Evolutionary conservation across 2,797 vertebrate genomes (phyloP).

Genomic region (Allobates femoralis): DNA sequence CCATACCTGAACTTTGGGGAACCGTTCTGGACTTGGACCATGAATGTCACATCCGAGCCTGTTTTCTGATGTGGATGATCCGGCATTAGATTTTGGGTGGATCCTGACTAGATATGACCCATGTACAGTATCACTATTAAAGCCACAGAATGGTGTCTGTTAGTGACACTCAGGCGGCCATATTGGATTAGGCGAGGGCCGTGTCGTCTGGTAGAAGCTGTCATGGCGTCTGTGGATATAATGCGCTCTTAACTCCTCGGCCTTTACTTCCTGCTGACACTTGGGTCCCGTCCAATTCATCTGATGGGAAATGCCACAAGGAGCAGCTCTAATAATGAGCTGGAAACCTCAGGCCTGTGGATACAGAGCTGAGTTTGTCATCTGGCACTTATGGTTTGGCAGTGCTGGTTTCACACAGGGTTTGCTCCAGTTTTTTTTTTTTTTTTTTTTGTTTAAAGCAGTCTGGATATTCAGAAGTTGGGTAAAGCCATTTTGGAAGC

Average conservation of each 20-base stretch:
- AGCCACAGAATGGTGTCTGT: neutral
- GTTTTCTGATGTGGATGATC: no score
- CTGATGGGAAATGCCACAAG: neutral
- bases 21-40: no score
- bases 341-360: neutral
- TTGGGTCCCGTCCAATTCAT: neutral
- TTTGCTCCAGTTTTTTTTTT: no score
- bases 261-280: constrained; percentile 8
- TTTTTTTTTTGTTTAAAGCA: no score
- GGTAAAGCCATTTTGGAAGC: no score
- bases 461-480: no score
- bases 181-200: no score
- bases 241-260: neutral
- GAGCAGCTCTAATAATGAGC: neutral
- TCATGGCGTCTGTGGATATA: neutral
- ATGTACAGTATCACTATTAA: neutral
- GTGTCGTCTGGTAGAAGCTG: neutral
- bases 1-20: no score
- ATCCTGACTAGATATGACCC: neutral
- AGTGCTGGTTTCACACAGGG: no score
- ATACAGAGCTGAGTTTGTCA: neutral
- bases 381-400: neutral
- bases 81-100: no score
- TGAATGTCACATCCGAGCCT: no score
- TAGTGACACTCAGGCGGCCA: fast-evolving